Base-by-base conservation (phyloP, 2,797 vertebrate genomes). In the Eupleurogrammus muticus region DNA sequence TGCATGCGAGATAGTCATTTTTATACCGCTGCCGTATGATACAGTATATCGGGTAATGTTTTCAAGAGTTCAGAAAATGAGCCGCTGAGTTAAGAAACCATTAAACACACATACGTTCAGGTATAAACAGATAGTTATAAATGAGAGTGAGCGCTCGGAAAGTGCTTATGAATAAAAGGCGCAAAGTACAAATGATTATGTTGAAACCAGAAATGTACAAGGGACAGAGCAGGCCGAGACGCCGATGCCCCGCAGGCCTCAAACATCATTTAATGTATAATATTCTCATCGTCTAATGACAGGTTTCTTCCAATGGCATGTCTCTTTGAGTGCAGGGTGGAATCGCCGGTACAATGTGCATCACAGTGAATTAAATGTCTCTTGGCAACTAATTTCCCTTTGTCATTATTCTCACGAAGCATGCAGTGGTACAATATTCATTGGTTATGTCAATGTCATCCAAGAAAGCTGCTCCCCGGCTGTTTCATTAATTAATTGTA, bases 101-200 rank as follows among this genome's bases (percentile, higher is more conserved):
- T 6, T 28, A 28, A 3, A 3, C 28, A 28, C 6, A 86, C 86
- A 62, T 73, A 83, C 81, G 63, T 75, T 79, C 68, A 69, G 48
- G 52, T 40, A 20, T 7, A 23, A 63, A 50, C 50, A 77, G 48
- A 52, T 40, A 20, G 9, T 20, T 68, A 50, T 50, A 77, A 85
- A 81, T 73, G 75, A 77, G 51, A 73, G 60, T 16, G 53, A 73
- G 67, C 59, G 67, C 50, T 77, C 67, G 61, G 21, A 73, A 83
- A 63, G 32, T 56, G 13, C 20, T 38, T 47, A 0, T 61, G 49
- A 48, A 48, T 77, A 67, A 58, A 69, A 71, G 35, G 46, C 36
- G 46, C 72, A 71, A 47, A 23, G 32, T 42, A 19, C 38, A 35
- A 57, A 68, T 48, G 21, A 11, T n/a, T 46, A 38, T 44, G 70